Percentiles rank a stretch among this genome's conserved stretches.
Conservation (phyloP, 1,140 invertebrate species). For the Ditylenchus dipsaci region DNA sequence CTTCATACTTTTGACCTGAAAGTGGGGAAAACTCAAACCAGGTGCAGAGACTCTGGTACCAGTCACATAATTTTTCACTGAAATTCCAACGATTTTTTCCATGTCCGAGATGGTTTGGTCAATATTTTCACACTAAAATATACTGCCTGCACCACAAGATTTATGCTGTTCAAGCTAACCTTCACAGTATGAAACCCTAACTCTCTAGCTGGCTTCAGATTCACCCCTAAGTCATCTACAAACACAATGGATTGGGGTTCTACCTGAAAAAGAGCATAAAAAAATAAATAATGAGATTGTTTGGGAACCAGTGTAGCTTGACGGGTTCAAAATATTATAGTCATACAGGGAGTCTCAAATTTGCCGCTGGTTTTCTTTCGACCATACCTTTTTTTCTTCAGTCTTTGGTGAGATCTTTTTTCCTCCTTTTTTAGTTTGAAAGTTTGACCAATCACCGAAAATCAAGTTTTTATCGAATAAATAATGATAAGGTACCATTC, state of each 20-base stretch:
- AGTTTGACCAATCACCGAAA: too few species aligned
- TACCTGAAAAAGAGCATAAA: conserved; percentile 40
- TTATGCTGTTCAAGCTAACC: conserved; percentile 40
- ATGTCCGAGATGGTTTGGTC: conserved; percentile 57
- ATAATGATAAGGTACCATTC: too few species aligned
- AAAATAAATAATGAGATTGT: too few species aligned
- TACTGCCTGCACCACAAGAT: too few species aligned
- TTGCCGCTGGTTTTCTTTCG: too few species aligned
- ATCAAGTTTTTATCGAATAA: too few species aligned
- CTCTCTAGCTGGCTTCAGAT: conserved; percentile 58
- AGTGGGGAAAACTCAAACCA: not conserved
- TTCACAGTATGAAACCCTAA: conserved; percentile 61
- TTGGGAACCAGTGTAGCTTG: too few species aligned
- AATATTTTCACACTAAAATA: conserved; percentile 41
- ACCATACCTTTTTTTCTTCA: too few species aligned
- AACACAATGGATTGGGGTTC: conserved; percentile 58
- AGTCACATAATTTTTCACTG: conserved; percentile 26
- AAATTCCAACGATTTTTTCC: conserved; percentile 53
- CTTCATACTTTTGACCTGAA: not conserved
- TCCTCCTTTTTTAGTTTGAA: too few species aligned
- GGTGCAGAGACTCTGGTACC: conserved; percentile 34
- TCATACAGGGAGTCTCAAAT: too few species aligned
- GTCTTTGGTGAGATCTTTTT: too few species aligned
- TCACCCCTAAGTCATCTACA: conserved; percentile 60
- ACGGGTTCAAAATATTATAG: too few species aligned